Conservation (phyloP, 1,140 invertebrate species). For the Anastatus disparis region DNA sequence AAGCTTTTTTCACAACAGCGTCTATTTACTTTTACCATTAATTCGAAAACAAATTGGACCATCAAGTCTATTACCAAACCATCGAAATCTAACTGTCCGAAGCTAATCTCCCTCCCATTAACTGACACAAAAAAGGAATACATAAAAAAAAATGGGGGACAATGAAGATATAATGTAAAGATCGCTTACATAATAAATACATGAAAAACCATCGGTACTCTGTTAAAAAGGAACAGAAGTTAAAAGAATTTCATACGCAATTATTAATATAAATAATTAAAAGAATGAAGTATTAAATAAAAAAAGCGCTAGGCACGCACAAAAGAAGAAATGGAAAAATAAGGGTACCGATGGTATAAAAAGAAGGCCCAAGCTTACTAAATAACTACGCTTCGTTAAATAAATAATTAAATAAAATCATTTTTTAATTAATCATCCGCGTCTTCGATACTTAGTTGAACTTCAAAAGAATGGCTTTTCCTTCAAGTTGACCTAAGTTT, state of each 20-base stretch:
- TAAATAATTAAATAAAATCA: constrained; percentile 46
- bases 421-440: background rate
- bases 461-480: background rate
- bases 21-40: too few species aligned
- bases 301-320: constrained; percentile 10
- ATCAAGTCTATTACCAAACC: constrained; percentile 23
- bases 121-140: constrained; percentile 33
- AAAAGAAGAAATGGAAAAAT: constrained; percentile 2
- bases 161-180: background rate
- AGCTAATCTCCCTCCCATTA: constrained; percentile 48
- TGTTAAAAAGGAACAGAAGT: background rate
- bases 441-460: background rate
- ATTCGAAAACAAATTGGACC: too few species aligned
- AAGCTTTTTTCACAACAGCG: too few species aligned
- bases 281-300: background rate
- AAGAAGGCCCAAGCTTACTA: constrained; percentile 11
- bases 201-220: background rate
- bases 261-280: background rate
- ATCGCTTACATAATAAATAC: background rate
- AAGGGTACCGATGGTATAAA: background rate
- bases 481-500: constrained; percentile 31
- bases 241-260: background rate
- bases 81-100: constrained; percentile 35
- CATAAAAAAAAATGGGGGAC: constrained; percentile 27
- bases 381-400: constrained; percentile 46